These are phyloP conservation scores for Sinopyrophorus schimmeli DNA, from an alignment of 2,888 invertebrate species.

Conservation along the genomic window DNA sequence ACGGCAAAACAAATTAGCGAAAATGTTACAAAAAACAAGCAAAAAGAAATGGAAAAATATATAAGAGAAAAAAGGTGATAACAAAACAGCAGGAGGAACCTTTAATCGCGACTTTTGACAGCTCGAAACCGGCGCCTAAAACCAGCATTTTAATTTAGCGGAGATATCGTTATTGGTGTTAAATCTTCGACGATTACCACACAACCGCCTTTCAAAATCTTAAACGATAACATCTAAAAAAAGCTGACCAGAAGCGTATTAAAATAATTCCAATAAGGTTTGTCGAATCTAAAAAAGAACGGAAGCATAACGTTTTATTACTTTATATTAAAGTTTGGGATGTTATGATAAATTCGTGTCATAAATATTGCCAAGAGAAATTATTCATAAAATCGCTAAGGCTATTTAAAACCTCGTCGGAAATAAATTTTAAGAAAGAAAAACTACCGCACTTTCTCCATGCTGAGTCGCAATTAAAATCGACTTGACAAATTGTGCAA, in stretches of 20 bases:
- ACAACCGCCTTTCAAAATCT: slow-evolving; percentile 11
- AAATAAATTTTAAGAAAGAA: slow-evolving; percentile 15
- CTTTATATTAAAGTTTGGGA: no score
- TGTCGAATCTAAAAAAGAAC: slow-evolving; percentile 4
- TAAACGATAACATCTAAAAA: slow-evolving; percentile 5
- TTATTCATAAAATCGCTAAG: slow-evolving; percentile 14
- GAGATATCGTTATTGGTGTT: slow-evolving; percentile 19
- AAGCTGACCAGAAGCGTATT: slow-evolving; percentile 4
- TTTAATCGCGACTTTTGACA: slow-evolving; percentile 14
- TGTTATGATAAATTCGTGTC: slow-evolving; percentile 13
- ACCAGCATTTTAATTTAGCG: slow-evolving; percentile 19
- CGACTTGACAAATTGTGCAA: slow-evolving; percentile 31
- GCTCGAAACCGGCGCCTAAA: slow-evolving; percentile 22
- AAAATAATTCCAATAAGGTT: slow-evolving; percentile 1
- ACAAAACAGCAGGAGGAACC: slow-evolving; percentile 12
- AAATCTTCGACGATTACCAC: slow-evolving; percentile 19
- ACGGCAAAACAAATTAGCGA: no score
- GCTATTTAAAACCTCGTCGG: slow-evolving; percentile 12
- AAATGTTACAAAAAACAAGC: no score
- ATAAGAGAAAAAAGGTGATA: slow-evolving; percentile 3
- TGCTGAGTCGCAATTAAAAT: slow-evolving; percentile 26
- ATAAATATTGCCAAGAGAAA: slow-evolving; percentile 16
- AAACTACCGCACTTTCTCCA: slow-evolving; percentile 19
- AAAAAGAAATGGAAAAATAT: not conserved
- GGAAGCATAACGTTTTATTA: slow-evolving; percentile 15